Percentiles rank a stretch among this genome's conserved stretches.
These are phyloP conservation scores for Lottia gigantea DNA, from an alignment of 2,888 invertebrate genomes.

Conservation along the genomic window DNA sequence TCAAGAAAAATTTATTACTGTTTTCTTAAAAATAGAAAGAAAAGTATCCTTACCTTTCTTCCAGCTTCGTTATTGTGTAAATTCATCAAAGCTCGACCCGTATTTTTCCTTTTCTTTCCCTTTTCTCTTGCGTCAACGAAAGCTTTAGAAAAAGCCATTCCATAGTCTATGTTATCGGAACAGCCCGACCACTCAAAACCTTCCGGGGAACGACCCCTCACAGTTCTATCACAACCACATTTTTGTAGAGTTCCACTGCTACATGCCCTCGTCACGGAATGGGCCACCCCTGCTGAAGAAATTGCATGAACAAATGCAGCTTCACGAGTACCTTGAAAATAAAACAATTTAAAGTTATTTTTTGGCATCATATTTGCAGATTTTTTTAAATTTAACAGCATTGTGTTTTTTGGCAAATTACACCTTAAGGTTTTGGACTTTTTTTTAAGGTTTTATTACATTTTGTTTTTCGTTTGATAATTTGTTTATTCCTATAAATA, in stretches of 20 bases:
- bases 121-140: constrained; percentile 92
- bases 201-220: constrained; percentile 78
- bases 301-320: constrained; percentile 96
- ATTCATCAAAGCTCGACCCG: constrained; percentile 92
- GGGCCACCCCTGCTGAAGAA: constrained; percentile 92
- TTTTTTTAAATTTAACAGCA: too few species aligned
- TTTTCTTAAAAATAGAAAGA: background rate
- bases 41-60: constrained; percentile 79
- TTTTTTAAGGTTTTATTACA: too few species aligned
- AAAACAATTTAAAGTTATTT: background rate
- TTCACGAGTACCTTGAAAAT: constrained; percentile 84
- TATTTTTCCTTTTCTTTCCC: constrained; percentile 82
- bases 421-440: too few species aligned
- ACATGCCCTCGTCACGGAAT: constrained; percentile 90
- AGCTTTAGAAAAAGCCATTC: constrained; percentile 80
- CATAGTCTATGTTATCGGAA: constrained; percentile 82
- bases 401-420: too few species aligned
- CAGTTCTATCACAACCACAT: constrained; percentile 89
- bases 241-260: constrained; percentile 88
- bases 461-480: too few species aligned
- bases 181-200: constrained; percentile 92
- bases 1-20: too few species aligned
- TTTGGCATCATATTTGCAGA: too few species aligned
- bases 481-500: too few species aligned
- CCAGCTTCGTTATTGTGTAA: constrained; percentile 97